Base-by-base conservation (phyloP, 2,797 vertebrate genomes). In the Sitta carolinensis region DNA sequence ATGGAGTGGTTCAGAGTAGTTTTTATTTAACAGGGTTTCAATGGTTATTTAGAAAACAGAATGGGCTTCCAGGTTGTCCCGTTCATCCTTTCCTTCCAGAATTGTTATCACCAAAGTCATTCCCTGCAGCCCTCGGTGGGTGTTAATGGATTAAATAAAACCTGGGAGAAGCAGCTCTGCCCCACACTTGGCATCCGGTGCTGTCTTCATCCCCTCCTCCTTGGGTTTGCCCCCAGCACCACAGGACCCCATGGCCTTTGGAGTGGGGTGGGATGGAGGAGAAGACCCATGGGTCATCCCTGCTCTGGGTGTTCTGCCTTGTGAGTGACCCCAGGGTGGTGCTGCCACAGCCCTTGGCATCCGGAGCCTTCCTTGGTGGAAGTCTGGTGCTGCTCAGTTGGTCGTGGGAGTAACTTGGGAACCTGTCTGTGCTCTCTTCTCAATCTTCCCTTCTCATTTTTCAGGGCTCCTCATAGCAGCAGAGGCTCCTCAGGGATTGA, bases 281-380 rank as follows among this genome's bases (percentile, higher is more conserved):
- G 1, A 4, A 57, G 43, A 42, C 45, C 36, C 72, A 27, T 6
- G 22, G 62, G 19, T 51, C 32, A 80, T 29, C 27, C 30, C 32
- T 76, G 63, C 54, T 50, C 36, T 26, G 0, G 52, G 30, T 69
- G 43, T 34, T 42, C 50, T 22, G 47, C 15, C 17, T 0, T 0
- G 11, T 27, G 27, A 54, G 19, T 5, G 1, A 32, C 17, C 12
- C 50, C 62, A 90, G 40, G 2, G 2, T 16, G 22, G 43, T 54
- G 34, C 47, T n/a, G 45, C 47, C 57, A 34, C 51, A 40, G 30
- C 13, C 45, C 18, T 11, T 20, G 62, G 50, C 34, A 62, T 26
- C 40, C 62, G 23, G 62, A 92, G 16, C 45, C 40, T 34, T 67
- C 45, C n/a, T 32, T 16, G 2, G 8, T 8, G 43, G 20, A 42